Evolutionary conservation across 2,888 invertebrate genomes (phyloP).

Genomic region (Caenorhabditis doughertyi): DNA sequence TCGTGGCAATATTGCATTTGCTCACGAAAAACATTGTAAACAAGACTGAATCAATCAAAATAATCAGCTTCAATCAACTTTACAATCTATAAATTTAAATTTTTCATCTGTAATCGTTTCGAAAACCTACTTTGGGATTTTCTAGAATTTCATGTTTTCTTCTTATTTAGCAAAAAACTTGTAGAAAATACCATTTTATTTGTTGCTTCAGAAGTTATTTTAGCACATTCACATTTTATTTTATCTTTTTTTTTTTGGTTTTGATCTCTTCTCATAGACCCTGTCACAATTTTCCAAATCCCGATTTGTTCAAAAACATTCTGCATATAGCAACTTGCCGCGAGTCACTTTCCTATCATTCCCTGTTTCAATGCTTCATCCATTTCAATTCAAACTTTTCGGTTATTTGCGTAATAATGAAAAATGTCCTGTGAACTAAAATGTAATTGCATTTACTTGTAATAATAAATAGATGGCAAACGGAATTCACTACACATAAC

Average conservation of each 20-base stretch:
- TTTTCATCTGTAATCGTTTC: too few relatives aligned
- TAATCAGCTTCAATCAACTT: too few relatives aligned
- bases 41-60: not conserved
- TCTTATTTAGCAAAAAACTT: not conserved
- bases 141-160: too few relatives aligned
- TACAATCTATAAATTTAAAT: too few relatives aligned
- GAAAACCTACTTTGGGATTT: too few relatives aligned
- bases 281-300: not conserved
- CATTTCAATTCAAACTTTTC: slow-evolving; percentile 1
- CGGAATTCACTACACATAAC: slow-evolving; percentile 19
- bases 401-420: not conserved
- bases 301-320: not conserved
- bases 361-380: not conserved
- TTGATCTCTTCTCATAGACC: not conserved
- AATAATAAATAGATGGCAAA: slow-evolving; percentile 39
- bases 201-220: not conserved
- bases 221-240: not conserved
- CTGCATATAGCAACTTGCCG: not conserved
- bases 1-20: slow-evolving; percentile 33
- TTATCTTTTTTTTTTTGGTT: not conserved
- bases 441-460: not conserved
- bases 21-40: slow-evolving; percentile 17
- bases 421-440: slow-evolving; percentile 6
- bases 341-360: not conserved
- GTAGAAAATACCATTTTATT: not conserved